Evolutionary conservation across 2,113 vertebrate genomes (phyloP).

Genomic region (Plestiodon gilberti): DNA sequence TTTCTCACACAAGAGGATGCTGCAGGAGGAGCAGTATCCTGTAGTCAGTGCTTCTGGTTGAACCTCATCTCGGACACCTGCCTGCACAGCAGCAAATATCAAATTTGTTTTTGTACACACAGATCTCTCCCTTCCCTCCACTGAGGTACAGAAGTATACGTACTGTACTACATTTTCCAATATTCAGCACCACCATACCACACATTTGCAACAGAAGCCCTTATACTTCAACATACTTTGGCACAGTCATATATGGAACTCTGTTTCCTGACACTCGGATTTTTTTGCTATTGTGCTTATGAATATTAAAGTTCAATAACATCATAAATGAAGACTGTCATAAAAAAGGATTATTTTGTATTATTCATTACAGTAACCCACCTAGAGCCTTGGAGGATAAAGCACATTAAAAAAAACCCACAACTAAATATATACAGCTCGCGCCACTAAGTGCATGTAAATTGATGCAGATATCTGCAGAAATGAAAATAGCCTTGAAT

Average conservation of each 20-base stretch:
- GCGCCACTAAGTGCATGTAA: not conserved
- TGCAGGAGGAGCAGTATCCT: not conserved
- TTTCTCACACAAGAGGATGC: not conserved
- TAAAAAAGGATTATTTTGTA: not conserved
- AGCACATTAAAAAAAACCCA: not conserved
- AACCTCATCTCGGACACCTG: not conserved
- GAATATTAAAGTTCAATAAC: not conserved
- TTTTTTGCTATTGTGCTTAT: not conserved
- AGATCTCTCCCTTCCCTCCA: not conserved
- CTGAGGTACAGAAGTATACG: not conserved
- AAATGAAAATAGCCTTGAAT: constrained; percentile 18
- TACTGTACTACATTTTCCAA: not conserved
- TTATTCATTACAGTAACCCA: not conserved
- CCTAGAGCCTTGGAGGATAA: not conserved
- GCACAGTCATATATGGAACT: not conserved
- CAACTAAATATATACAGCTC: not conserved
- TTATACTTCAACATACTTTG: not conserved
- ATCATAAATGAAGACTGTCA: not conserved
- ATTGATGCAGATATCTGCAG: not conserved
- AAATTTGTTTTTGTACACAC: not conserved
- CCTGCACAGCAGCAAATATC: not conserved
- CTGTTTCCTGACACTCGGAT: not conserved
- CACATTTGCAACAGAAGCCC: not conserved
- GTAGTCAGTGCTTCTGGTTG: not conserved
- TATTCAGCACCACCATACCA: too few species aligned